These are phyloP conservation scores for Herpailurus yagouaroundi DNA, from an alignment of 2,113 vertebrate species.

Conservation along the genomic window DNA sequence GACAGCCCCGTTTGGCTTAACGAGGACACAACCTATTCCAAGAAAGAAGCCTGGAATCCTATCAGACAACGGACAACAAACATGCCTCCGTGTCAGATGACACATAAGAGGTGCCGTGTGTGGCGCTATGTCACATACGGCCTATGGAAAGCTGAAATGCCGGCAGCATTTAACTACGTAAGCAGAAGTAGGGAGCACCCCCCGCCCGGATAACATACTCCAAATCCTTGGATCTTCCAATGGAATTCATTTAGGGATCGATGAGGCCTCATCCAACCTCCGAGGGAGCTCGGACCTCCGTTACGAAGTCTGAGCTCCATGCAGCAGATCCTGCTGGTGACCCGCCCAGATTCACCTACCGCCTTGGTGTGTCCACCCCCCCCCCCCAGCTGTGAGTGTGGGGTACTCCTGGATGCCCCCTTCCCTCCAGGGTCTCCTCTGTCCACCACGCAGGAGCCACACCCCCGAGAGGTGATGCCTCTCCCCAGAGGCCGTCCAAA, in stretches of 20 bases:
- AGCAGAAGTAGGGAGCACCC: neutral
- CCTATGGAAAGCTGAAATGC: neutral
- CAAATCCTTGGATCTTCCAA: neutral
- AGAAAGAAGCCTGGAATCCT: neutral
- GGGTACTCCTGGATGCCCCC: neutral
- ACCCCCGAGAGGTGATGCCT: fast-evolving
- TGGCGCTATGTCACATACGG: fast-evolving
- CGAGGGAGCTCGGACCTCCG: neutral
- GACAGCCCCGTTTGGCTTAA: neutral
- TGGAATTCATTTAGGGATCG: neutral
- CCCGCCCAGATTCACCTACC: fast-evolving
- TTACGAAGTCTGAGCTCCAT: neutral
- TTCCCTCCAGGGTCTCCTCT: neutral
- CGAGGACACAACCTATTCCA: neutral
- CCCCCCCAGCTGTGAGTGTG: fast-evolving
- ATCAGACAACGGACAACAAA: neutral
- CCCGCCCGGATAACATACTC: fast-evolving
- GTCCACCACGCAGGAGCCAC: neutral
- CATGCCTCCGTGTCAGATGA: neutral
- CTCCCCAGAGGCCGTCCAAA: neutral
- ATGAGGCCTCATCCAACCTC: neutral
- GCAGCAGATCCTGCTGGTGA: neutral
- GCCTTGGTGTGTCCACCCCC: fast-evolving
- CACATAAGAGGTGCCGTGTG: neutral
- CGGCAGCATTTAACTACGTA: too few species aligned